Conservation (phyloP, 2,113 vertebrate species). For the Dascyllus trimaculatus region DNA sequence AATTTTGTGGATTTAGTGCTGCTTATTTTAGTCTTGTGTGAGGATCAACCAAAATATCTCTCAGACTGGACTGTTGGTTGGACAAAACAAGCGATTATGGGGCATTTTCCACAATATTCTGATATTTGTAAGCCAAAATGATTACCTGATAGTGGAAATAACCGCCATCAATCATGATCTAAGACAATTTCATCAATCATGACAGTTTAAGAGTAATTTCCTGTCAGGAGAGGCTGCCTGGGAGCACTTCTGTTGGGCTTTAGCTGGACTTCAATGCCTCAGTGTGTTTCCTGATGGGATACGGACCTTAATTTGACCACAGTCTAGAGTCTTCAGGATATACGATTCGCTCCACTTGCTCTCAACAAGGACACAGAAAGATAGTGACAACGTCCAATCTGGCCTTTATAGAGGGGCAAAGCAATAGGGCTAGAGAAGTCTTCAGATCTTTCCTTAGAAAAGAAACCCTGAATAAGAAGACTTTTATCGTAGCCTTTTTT, state of each 20-base stretch:
- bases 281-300: constrained; percentile 18
- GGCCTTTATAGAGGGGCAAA: constrained; percentile 49
- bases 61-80: too few relatives aligned
- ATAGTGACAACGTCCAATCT: constrained; percentile 35
- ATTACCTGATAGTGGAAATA: too few relatives aligned
- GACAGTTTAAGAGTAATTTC: background rate
- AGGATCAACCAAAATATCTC: too few relatives aligned
- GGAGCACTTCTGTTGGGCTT: background rate
- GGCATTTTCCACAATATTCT: too few relatives aligned
- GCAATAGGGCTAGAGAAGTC: constrained; percentile 28
- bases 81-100: too few relatives aligned
- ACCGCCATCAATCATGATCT: too few relatives aligned
- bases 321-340: constrained; percentile 19
- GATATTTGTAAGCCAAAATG: too few relatives aligned
- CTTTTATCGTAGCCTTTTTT: constrained; percentile 46
- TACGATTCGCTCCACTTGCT: constrained; percentile 56
- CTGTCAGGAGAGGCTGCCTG: background rate
- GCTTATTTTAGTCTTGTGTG: too few relatives aligned
- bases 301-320: constrained; percentile 14
- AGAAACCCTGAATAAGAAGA: constrained; percentile 62
- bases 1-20: too few relatives aligned
- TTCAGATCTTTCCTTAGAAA: constrained; percentile 51
- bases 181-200: too few relatives aligned
- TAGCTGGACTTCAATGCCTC: constrained; percentile 6
- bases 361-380: constrained; percentile 38